These are phyloP conservation scores for Electrona antarctica DNA, from an alignment of 2,113 vertebrate species.

Conservation along the genomic window DNA sequence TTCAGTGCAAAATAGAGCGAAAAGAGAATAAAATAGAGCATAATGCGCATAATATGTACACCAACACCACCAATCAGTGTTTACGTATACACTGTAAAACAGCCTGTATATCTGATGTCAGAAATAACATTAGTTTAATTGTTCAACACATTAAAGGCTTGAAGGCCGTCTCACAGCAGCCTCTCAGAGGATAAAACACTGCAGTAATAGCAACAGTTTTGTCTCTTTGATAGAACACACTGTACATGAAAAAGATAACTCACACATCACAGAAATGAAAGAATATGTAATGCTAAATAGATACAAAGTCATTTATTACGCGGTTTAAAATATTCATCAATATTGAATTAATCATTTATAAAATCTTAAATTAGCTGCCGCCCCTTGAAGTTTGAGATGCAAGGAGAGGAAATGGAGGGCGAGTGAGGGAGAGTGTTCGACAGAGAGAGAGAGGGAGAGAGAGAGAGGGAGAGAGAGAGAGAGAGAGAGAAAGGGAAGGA, in stretches of 20 bases:
- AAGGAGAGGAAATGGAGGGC: conserved; percentile 44
- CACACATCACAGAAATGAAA: not conserved
- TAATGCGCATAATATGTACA: too few relatives aligned
- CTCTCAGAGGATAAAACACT: conserved; percentile 65
- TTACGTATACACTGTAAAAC: conserved; percentile 71
- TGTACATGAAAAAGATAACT: too few relatives aligned
- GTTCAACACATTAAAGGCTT: conserved; percentile 76
- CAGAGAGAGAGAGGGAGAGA: not conserved
- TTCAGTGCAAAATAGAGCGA: too few relatives aligned
- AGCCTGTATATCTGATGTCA: conserved; percentile 73
- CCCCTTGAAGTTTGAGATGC: conserved; percentile 81
- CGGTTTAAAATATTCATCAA: conserved; percentile 85
- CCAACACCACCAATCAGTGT: too few relatives aligned
- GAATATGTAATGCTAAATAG: conserved; percentile 77
- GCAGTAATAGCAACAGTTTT: conserved; percentile 66
- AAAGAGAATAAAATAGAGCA: too few relatives aligned
- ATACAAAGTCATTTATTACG: conserved; percentile 82
- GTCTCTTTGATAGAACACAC: conserved; percentile 68
- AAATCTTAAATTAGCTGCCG: conserved; percentile 82
- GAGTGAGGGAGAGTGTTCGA: conserved; percentile 17
- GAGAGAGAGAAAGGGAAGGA: conserved; percentile 45
- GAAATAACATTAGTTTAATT: conserved; percentile 80
- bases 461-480: too few relatives aligned
- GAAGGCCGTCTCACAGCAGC: conserved; percentile 65
- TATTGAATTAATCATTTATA: conserved; percentile 87